Conservation (phyloP, 2,888 invertebrate species). For the Lordiphosa andalusiaca region DNA sequence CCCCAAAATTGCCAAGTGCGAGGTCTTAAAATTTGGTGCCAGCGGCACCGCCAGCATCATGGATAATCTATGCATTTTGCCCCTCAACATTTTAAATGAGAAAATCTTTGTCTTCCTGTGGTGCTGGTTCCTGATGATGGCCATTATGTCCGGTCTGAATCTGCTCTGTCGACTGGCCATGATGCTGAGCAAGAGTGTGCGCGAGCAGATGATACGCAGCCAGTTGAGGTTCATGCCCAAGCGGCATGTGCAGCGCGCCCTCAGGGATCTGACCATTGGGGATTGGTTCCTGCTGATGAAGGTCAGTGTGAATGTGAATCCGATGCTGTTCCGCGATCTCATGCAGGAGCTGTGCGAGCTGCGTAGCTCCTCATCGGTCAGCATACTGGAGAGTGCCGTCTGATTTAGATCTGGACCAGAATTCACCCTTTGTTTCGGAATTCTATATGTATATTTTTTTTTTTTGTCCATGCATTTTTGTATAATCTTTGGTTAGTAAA, state of each 20-base stretch:
- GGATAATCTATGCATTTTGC: constrained; percentile 88
- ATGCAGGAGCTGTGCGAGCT: constrained; percentile 81
- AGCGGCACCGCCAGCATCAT: constrained; percentile 90
- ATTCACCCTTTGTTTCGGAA: background rate
- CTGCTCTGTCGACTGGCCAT: constrained; percentile 85
- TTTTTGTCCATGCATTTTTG: constrained; percentile 3
- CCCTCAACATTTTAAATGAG: constrained; percentile 89
- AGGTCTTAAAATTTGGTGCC: constrained; percentile 92
- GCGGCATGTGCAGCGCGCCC: constrained; percentile 60
- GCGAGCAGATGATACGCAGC: constrained; percentile 70
- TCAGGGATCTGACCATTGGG: constrained; percentile 82
- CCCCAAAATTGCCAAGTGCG: constrained; percentile 90
- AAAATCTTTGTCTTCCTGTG: constrained; percentile 88
- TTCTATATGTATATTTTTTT: constrained; percentile 11
- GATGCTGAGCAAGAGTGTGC: constrained; percentile 80
- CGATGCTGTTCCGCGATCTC: constrained; percentile 85
- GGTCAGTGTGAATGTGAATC: constrained; percentile 88
- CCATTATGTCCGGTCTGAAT: constrained; percentile 83
- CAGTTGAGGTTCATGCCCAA: constrained; percentile 70
- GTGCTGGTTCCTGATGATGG: constrained; percentile 88
- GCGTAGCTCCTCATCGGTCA: constrained; percentile 49
- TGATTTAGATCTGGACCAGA: no score
- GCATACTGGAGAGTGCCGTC: constrained; percentile 49
- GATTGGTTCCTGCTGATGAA: constrained; percentile 90
- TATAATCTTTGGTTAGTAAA: background rate